Evolutionary conservation across 1,140 invertebrate genomes (phyloP).

Genomic region (Drosophila nebulosa): DNA sequence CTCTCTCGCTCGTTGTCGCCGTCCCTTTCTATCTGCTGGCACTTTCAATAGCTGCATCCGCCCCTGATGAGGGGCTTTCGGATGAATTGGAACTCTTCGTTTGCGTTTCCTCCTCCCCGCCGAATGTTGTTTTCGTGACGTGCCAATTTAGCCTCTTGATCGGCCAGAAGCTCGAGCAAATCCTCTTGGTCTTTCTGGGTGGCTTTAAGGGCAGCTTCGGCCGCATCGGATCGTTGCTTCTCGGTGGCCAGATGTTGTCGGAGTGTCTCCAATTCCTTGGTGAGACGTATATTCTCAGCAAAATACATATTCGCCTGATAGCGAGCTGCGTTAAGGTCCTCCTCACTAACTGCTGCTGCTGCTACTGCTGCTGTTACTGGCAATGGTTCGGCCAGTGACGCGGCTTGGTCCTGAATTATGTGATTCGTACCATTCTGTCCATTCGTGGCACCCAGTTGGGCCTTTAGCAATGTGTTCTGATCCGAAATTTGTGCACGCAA

Average conservation of each 20-base stretch:
- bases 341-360: conserved; percentile 33
- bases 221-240: conserved; percentile 43
- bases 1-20: neutral
- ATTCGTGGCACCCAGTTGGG: conserved; percentile 82
- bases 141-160: conserved; percentile 82
- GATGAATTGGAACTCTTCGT: neutral
- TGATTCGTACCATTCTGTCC: neutral
- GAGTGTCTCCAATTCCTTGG: conserved; percentile 78
- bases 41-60: conserved; percentile 8
- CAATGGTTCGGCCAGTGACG: neutral
- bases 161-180: conserved; percentile 90
- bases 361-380: conserved; percentile 1
- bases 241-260: conserved; percentile 57
- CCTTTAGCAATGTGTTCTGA: conserved; percentile 93
- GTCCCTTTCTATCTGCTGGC: conserved; percentile 39
- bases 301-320: conserved; percentile 76
- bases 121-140: conserved; percentile 44
- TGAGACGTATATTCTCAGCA: conserved; percentile 72
- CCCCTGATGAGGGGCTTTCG: neutral
- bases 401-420: neutral
- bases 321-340: conserved; percentile 60
- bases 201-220: conserved; percentile 83
- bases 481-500: conserved; percentile 90
- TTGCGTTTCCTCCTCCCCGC: conserved; percentile 1
- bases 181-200: conserved; percentile 95